Base-by-base conservation (phyloP, 35 echinoderm and acorn worm genomes). In the Eucidaris tribuloides region DNA sequence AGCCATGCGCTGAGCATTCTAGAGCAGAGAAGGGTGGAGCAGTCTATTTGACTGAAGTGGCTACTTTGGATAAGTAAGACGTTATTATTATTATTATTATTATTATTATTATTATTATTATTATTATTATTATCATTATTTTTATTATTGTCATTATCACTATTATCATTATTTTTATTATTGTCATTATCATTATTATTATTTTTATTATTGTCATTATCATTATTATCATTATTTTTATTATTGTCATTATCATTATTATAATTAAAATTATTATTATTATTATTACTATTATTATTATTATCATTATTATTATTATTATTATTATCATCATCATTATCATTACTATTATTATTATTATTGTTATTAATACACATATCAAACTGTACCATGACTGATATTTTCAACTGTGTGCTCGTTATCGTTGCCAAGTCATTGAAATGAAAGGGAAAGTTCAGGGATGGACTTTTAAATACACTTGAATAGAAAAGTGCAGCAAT, bases 31-130 rank as follows among this genome's bases (percentile, higher is more conserved):
- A n/a, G n/a, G n/a, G n/a, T n/a, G n/a, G n/a, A n/a, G n/a, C n/a
- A n/a, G n/a, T n/a, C n/a, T n/a, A n/a, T n/a, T n/a, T n/a, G n/a
- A n/a, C n/a, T n/a, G n/a, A n/a, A n/a, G n/a, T n/a, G n/a, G n/a
- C n/a, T n/a, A n/a, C n/a, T n/a, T n/a, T n/a, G n/a, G n/a, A n/a
- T n/a, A n/a, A n/a, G n/a, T n/a, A n/a, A n/a, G n/a, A n/a, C n/a
- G n/a, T n/a, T n/a, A n/a, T n/a, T n/a, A n/a, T 55, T 55, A 55
- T 55, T 55, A 55, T 55, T 55, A 55, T 55, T 55, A 55, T 55
- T 55, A 55, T 55, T 55, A 55, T 55, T 55, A 55, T 55, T 55
- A 55, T 55, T 55, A 55, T 55, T 55, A 55, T 55, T 55, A 55
- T 55, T 55, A 55, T 55, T 55, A 55, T 55, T 55, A 55, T 55